Percentiles rank a stretch among this genome's conserved stretches.
Conservation (phyloP, 2,113 vertebrate genomes). For the Mesitornis unicolor region DNA sequence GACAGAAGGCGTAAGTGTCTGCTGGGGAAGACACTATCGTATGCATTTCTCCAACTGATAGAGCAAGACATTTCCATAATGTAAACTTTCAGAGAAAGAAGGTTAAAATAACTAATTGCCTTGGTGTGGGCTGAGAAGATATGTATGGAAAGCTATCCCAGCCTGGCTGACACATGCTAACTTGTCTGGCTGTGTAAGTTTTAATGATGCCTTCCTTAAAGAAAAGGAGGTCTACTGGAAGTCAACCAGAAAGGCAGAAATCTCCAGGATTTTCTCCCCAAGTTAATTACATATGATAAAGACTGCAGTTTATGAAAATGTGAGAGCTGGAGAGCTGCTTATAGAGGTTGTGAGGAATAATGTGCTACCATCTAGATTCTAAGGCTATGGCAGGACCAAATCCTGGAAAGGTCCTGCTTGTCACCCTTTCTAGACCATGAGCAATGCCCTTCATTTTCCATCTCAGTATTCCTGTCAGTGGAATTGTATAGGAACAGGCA, state of each 20-base stretch:
- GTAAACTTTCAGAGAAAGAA: slow-evolving; percentile 28
- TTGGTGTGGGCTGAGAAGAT: slow-evolving; percentile 12
- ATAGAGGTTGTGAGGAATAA: neutral
- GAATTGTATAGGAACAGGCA: neutral
- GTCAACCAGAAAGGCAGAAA: neutral
- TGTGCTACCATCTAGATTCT: neutral
- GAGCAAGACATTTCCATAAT: slow-evolving; percentile 39
- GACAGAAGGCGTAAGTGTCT: slow-evolving; percentile 31
- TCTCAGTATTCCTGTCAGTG: neutral
- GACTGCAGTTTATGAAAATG: neutral
- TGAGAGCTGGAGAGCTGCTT: neutral
- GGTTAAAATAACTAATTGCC: slow-evolving; percentile 57
- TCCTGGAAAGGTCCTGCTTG: neutral
- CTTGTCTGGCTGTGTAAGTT: neutral
- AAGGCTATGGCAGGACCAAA: neutral
- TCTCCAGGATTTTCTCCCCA: neutral
- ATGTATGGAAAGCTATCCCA: slow-evolving; percentile 1
- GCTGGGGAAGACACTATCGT: neutral
- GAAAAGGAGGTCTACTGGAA: neutral
- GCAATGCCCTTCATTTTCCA: neutral
- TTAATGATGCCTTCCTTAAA: neutral
- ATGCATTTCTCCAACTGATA: neutral
- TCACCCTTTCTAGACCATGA: neutral
- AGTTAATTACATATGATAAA: neutral
- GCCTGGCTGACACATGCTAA: slow-evolving; percentile 29